Evolutionary conservation across 2,113 vertebrate species (phyloP).

Genomic region (Lophochroa leadbeateri): DNA sequence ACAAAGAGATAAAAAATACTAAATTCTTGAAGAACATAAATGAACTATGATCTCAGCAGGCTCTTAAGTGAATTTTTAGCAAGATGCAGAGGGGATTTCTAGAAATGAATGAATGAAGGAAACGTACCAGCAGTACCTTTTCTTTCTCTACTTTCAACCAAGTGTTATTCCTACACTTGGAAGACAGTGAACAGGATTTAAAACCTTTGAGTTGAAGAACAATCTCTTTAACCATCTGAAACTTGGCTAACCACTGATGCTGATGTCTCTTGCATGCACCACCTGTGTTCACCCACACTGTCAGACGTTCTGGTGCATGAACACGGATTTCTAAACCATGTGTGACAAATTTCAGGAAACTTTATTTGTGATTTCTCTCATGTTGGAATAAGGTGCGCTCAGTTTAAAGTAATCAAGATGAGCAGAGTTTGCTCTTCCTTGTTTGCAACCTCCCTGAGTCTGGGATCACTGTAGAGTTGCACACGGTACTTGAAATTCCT

Average conservation of each 20-base stretch:
- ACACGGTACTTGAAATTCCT: neutral
- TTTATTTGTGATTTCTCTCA: neutral
- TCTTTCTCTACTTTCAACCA: neutral
- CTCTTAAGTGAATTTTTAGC: neutral
- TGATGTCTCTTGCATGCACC: neutral
- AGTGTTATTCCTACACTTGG: neutral
- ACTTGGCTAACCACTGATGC: neutral
- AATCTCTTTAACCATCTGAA: neutral
- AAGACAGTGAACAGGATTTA: neutral
- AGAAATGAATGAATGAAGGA: neutral
- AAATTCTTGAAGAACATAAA: neutral
- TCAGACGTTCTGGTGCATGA: neutral
- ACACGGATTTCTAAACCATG: neutral
- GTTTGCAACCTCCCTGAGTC: neutral
- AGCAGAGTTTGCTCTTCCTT: neutral
- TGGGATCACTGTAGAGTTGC: neutral
- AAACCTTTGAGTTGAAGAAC: neutral
- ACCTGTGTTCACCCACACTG: neutral
- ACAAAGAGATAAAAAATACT: neutral
- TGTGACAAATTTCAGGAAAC: neutral
- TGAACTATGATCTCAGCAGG: neutral
- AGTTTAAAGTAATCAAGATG: neutral
- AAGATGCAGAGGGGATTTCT: neutral
- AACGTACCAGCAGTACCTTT: neutral
- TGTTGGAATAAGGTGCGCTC: accelerated